Percentiles rank a stretch among this genome's conserved stretches.
Evolutionary conservation across 2,797 vertebrate species (phyloP).

Genomic region (Catamblyrhynchus diadema): DNA sequence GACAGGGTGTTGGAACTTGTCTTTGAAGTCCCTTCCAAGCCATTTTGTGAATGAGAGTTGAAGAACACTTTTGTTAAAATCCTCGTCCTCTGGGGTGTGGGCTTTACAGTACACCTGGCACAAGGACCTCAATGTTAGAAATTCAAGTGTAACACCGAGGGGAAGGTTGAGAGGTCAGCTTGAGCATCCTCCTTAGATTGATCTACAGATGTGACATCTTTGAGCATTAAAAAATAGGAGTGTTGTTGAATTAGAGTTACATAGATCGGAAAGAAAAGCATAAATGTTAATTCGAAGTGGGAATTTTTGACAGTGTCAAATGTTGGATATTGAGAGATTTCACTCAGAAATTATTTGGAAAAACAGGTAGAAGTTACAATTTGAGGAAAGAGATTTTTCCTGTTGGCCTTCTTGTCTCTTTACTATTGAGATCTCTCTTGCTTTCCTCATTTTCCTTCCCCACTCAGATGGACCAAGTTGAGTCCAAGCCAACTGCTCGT

Average conservation of each 20-base stretch:
- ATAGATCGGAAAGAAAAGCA: not conserved
- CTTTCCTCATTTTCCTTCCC: not conserved
- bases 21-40: not conserved
- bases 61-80: not conserved
- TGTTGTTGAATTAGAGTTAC: not conserved
- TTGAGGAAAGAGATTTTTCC: not conserved
- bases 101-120: not conserved
- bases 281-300: not conserved
- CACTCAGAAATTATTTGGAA: not conserved
- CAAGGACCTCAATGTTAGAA: not conserved
- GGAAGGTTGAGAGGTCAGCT: not conserved
- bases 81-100: not conserved
- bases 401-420: not conserved
- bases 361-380: not conserved
- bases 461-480: not conserved
- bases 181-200: not conserved
- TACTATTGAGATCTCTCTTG: not conserved
- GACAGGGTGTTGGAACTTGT: not conserved
- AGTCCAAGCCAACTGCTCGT: fast-evolving
- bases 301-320: not conserved
- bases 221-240: not conserved
- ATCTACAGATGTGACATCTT: not conserved
- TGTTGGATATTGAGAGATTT: not conserved
- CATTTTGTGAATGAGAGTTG: not conserved
- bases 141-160: not conserved